These are phyloP conservation scores for Salvelinus fontinalis DNA, from an alignment of 2,113 vertebrate species.

Conservation along the genomic window DNA sequence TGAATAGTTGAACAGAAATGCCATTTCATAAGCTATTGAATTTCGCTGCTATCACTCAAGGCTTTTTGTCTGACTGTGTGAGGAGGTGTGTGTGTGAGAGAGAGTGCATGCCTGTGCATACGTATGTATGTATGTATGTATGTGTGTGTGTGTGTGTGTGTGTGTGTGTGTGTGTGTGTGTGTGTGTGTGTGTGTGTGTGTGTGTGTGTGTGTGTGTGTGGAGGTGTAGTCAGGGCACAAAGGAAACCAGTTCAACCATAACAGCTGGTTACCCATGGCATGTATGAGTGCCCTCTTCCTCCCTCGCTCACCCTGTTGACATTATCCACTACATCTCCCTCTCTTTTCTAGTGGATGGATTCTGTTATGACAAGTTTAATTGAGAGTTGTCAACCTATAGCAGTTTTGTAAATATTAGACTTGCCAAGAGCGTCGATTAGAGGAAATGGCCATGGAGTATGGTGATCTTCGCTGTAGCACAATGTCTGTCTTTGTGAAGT, in stretches of 20 bases:
- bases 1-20: constrained; percentile 69
- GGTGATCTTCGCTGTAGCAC: constrained; percentile 58
- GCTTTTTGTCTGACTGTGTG: constrained; percentile 35
- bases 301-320: constrained; percentile 59
- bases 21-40: constrained; percentile 64
- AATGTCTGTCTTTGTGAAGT: constrained; percentile 71
- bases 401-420: constrained; percentile 79
- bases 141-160: not conserved
- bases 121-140: constrained; percentile 4
- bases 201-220: too few relatives aligned
- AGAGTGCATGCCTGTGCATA: not conserved
- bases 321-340: constrained; percentile 71
- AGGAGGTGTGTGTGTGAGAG: constrained; percentile 18
- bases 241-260: constrained; percentile 36
- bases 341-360: constrained; percentile 66
- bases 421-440: constrained; percentile 73
- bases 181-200: constrained; percentile 6
- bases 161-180: too few relatives aligned
- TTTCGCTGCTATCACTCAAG: constrained; percentile 59
- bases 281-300: constrained; percentile 41
- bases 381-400: constrained; percentile 78
- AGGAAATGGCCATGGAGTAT: constrained; percentile 69
- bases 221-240: not conserved
- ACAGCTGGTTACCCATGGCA: constrained; percentile 73
- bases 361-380: constrained; percentile 84